Percentiles rank a stretch among this genome's conserved stretches.
Conservation (phyloP, 2,113 vertebrate species). For the Nycticebus coucang region DNA sequence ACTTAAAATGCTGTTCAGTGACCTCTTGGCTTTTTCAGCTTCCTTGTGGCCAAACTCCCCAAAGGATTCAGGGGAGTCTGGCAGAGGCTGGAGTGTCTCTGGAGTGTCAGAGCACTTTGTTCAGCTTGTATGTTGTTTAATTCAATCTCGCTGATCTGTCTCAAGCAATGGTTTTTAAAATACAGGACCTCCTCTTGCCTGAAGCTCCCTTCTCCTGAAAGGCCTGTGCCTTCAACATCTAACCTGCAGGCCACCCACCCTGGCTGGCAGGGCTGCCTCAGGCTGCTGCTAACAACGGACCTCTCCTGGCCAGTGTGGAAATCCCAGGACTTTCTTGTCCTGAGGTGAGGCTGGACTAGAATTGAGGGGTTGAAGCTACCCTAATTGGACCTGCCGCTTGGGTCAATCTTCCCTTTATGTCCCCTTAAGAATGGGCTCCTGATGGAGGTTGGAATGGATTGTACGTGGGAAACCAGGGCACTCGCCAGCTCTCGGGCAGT, state of each 20-base stretch:
- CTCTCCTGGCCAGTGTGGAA: not conserved
- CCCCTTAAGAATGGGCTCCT: not conserved
- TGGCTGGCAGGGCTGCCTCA: not conserved
- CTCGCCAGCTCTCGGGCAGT: not conserved
- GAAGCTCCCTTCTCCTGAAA: not conserved
- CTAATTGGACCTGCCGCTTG: not conserved
- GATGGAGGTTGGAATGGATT: not conserved
- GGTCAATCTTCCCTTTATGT: not conserved
- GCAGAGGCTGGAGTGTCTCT: not conserved
- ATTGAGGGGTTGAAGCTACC: not conserved
- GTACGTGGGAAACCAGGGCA: not conserved
- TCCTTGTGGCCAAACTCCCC: not conserved
- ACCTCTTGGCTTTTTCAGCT: not conserved
- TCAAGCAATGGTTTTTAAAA: not conserved
- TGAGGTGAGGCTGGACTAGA: not conserved
- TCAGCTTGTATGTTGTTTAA: not conserved
- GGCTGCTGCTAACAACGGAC: rapidly evolving
- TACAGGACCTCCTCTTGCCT: not conserved
- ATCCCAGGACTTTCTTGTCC: rapidly evolving
- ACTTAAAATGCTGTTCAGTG: not conserved
- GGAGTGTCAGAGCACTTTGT: not conserved
- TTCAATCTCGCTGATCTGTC: not conserved
- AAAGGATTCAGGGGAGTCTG: not conserved
- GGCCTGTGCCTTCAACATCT: not conserved
- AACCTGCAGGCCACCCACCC: not conserved